phyloP scores from a whole-genome alignment of 1,140 invertebrate genomes.

The Drosophila varians region DNA sequence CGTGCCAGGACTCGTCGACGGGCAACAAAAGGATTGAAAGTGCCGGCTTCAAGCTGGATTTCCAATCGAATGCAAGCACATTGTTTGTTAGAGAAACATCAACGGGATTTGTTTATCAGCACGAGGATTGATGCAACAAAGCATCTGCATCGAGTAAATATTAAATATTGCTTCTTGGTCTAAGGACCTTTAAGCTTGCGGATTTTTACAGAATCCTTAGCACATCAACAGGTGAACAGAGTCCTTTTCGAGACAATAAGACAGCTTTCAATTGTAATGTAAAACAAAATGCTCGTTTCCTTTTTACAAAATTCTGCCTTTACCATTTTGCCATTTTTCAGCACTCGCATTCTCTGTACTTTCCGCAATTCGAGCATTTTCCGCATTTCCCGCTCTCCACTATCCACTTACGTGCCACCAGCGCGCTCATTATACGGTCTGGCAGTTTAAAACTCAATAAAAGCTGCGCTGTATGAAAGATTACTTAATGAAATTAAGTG shows the following conservation, averaged over 20 bases:
- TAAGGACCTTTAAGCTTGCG: not conserved
- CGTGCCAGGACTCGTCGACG: not conserved
- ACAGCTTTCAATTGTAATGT: conserved; percentile 55
- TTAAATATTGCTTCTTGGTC: conserved; percentile 8
- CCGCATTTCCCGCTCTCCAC: conserved; percentile 1
- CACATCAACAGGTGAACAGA: not conserved
- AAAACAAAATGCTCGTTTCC: conserved; percentile 43
- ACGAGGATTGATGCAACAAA: not conserved
- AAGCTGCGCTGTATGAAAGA: conserved; percentile 71
- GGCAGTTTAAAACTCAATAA: conserved; percentile 75
- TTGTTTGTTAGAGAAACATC: conserved; percentile 21
- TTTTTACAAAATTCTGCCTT: not conserved
- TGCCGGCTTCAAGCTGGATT: conserved; percentile 9
- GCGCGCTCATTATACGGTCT: conserved; percentile 44
- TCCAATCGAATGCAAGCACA: conserved; percentile 27
- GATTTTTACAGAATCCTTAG: not conserved
- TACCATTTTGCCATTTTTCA: not conserved
- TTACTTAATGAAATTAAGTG: conserved; percentile 81
- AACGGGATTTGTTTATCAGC: conserved; percentile 27
- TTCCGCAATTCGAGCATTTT: not conserved
- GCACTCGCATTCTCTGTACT: not conserved
- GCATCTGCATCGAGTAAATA: conserved; percentile 16
- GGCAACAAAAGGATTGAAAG: conserved; percentile 6
- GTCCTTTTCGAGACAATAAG: not conserved
- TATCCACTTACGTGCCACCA: not conserved